These are phyloP conservation scores for Netta rufina DNA, from an alignment of 2,797 vertebrate species.

Conservation along the genomic window DNA sequence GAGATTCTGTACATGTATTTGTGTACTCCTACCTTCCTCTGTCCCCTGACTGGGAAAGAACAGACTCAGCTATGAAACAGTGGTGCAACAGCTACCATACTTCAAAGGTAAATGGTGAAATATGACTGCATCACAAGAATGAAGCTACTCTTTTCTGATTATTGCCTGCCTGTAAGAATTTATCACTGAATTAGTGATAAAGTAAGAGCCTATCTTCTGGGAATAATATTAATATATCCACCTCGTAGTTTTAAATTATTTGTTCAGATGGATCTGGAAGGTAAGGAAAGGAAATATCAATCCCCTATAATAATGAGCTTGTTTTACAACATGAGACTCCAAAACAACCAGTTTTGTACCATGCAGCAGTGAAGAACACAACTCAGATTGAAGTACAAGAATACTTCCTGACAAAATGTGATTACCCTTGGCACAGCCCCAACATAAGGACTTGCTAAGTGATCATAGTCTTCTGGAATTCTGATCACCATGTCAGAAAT, in stretches of 20 bases:
- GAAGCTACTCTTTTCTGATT: background rate
- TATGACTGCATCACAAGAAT: background rate
- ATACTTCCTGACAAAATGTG: fast-evolving
- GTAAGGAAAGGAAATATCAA: background rate
- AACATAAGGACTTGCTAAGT: background rate
- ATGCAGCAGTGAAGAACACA: background rate
- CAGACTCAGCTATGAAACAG: background rate
- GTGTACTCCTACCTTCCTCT: fast-evolving
- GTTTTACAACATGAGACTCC: background rate
- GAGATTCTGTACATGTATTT: background rate
- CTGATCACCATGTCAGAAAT: background rate
- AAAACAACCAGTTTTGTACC: background rate
- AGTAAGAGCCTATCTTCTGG: background rate
- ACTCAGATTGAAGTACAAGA: background rate
- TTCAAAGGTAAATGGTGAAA: background rate
- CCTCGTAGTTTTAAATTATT: background rate
- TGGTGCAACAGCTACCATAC: background rate
- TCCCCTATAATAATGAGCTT: background rate
- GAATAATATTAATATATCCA: background rate
- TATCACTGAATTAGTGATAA: background rate
- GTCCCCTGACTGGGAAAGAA: background rate
- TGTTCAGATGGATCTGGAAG: background rate
- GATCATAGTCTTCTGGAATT: too few species aligned
- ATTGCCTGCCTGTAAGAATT: background rate
- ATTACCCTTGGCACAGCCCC: background rate